A percentile compares a stretch with the other conserved stretches of the same genome.
Conservation (phyloP, 2,113 vertebrate species). For the Epinephelus cyanopodus region DNA sequence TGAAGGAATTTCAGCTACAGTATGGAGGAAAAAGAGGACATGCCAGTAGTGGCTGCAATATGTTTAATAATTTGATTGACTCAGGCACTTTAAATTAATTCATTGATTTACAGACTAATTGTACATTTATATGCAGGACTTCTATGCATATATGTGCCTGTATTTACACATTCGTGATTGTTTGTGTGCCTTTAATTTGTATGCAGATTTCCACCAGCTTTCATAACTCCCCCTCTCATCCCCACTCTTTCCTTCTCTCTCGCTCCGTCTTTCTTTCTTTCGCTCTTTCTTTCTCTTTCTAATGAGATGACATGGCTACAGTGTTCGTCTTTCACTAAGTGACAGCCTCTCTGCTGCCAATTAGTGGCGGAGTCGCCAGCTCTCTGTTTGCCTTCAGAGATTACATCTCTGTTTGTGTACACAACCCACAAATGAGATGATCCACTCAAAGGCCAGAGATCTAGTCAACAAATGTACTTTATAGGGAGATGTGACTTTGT, state of each 20-base stretch:
- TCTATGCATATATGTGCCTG: conserved; percentile 10
- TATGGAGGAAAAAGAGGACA: not conserved
- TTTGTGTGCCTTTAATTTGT: conserved; percentile 61
- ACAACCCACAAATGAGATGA: conserved; percentile 71
- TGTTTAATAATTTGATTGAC: conserved; percentile 29
- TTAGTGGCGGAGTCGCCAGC: conserved; percentile 71
- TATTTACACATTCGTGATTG: conserved; percentile 28
- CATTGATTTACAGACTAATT: conserved; percentile 22
- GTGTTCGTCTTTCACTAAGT: conserved; percentile 59
- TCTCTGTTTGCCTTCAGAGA: conserved; percentile 72
- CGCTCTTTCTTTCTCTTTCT: conserved; percentile 40
- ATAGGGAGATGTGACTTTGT: not conserved
- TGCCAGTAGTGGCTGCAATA: not conserved
- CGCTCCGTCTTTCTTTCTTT: not conserved
- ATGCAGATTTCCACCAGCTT: conserved; percentile 51
- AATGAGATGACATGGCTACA: conserved; percentile 68
- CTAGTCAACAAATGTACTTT: conserved; percentile 49
- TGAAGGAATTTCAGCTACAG: not conserved
- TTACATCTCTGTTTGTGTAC: conserved; percentile 76
- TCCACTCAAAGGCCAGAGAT: conserved; percentile 64
- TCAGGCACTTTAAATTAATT: conserved; percentile 10
- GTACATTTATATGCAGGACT: conserved; percentile 18
- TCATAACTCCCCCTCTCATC: not conserved
- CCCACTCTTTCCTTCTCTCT: not conserved
- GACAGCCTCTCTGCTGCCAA: conserved; percentile 79